These are phyloP conservation scores for Odontomyia ornata DNA, from an alignment of 2,888 invertebrate genomes.

Conservation along the genomic window DNA sequence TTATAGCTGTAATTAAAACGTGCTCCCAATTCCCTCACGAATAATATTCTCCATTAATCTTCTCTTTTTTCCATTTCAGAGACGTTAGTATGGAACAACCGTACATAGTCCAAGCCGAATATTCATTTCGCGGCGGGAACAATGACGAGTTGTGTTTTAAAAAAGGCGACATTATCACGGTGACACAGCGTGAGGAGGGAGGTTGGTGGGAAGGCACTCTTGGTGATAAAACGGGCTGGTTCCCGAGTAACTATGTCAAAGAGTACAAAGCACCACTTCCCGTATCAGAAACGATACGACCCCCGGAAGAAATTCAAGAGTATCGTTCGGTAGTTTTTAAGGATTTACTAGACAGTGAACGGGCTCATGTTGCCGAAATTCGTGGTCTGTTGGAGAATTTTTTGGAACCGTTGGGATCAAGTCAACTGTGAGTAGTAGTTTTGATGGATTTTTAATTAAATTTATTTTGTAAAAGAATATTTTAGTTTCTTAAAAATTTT, in stretches of 20 bases:
- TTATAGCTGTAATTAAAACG: neutral
- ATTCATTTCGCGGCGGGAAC: slow-evolving; percentile 93
- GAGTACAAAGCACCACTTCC: slow-evolving; percentile 74
- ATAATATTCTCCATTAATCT: neutral
- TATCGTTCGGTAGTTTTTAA: slow-evolving; percentile 86
- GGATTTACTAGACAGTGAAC: slow-evolving; percentile 92
- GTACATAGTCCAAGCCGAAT: slow-evolving; percentile 85
- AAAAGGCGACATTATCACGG: slow-evolving; percentile 95
- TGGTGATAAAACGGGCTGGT: slow-evolving; percentile 96
- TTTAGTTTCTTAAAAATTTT: neutral
- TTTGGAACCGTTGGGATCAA: slow-evolving; percentile 84
- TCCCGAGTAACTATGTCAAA: slow-evolving; percentile 96
- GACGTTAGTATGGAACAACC: slow-evolving; percentile 57
- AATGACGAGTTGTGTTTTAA: slow-evolving; percentile 97
- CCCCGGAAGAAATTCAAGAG: slow-evolving; percentile 76
- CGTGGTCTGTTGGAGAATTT: slow-evolving; percentile 86
- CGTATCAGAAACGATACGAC: slow-evolving; percentile 72
- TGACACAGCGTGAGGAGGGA: slow-evolving; percentile 94
- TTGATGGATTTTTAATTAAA: slow-evolving; percentile 43
- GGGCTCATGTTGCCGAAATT: slow-evolving; percentile 88
- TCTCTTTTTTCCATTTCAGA: slow-evolving; percentile 47
- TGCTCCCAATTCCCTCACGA: neutral
- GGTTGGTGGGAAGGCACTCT: slow-evolving; percentile 99
- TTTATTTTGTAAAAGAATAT: neutral
- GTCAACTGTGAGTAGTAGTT: slow-evolving; percentile 75